Conservation (phyloP, 1,140 invertebrate species). For the Lordiphosa mommai region DNA sequence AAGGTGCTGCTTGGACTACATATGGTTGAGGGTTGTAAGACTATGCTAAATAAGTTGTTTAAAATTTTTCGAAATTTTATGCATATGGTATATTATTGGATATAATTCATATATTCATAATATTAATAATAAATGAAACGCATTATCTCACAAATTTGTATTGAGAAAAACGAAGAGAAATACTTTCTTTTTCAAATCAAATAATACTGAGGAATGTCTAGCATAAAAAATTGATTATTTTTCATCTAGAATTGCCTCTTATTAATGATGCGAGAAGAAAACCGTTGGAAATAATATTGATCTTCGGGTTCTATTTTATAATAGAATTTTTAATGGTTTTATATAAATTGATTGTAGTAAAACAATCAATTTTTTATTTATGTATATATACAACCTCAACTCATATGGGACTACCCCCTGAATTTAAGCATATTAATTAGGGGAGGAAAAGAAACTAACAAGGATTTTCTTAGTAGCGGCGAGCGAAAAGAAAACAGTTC, state of each 20-base stretch:
- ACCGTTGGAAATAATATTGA: too few relatives aligned
- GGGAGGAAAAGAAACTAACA: conserved; percentile 93
- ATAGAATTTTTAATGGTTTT: not conserved
- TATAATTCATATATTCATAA: too few relatives aligned
- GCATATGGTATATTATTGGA: too few relatives aligned
- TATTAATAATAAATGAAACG: too few relatives aligned
- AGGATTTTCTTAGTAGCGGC: conserved; percentile 93
- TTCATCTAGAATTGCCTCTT: not conserved
- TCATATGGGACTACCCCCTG: conserved; percentile 87
- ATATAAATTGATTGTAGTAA: conserved; percentile 80
- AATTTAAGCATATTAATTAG: conserved; percentile 80
- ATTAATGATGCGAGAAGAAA: not conserved
- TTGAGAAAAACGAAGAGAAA: too few relatives aligned
- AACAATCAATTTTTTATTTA: not conserved
- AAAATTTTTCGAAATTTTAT: conserved; percentile 14
- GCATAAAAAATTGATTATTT: not conserved
- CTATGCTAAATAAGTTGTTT: conserved; percentile 50
- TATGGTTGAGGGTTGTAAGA: conserved; percentile 82
- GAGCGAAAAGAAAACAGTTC: conserved; percentile 85
- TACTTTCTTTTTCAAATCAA: not conserved
- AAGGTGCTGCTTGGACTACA: conserved; percentile 81
- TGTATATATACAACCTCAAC: conserved; percentile 81
- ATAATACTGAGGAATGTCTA: not conserved
- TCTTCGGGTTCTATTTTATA: not conserved
- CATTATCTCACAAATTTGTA: too few relatives aligned